Base-by-base conservation (phyloP, 2,888 invertebrate genomes). In the Drosophila nigricruria region DNA sequence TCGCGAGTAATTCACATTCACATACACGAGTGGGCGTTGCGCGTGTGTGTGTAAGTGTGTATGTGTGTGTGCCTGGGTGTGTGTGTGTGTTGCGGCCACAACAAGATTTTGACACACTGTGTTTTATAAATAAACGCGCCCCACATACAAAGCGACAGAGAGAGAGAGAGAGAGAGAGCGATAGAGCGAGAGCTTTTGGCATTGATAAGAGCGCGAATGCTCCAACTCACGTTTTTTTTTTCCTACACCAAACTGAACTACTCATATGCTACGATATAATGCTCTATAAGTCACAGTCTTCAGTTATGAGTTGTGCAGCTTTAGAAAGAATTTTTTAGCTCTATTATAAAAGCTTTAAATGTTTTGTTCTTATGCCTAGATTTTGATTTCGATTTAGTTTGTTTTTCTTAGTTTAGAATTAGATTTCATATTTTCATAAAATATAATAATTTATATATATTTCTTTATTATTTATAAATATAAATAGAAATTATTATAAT, bases 81-180 rank as follows among this genome's bases (percentile, higher is more conserved):
- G 20, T 45, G 23, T 27, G 25, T 42, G 56, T 34, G 47, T 36
- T 34, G 30, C 52, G 50, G 70, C 62, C 60, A 69, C 63, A 79
- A 74, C 89, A 88, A 88, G 82, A 89, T 88, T 90, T 87, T 88
- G 87, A 90, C 89, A 90, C 85, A 87, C 47, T 49, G 78, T 87
- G 85, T 76, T 88, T 88, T 90, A 88, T 79, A 90, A 88, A 88
- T 88, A 88, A 88, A 88, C 82, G 77, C 82, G 87, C 76, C 84
- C 88, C 90, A 88, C 89, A 89, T 89, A 88, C 83, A 62, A 66
- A 20, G 38, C 23, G n/a, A 14, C 40, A 34, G 57, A 27, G 18
- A 20, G 40, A 47, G 16, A 25, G 18, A 57, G 40, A 9, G 25
- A 25, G 43, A 45, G 8, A 6, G 25, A n/a, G 25, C 1, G 25